A percentile compares a stretch with the other conserved stretches of the same genome.
phyloP scores from a whole-genome alignment of 2,888 invertebrate genomes.

The Plagiodera versicolora region DNA sequence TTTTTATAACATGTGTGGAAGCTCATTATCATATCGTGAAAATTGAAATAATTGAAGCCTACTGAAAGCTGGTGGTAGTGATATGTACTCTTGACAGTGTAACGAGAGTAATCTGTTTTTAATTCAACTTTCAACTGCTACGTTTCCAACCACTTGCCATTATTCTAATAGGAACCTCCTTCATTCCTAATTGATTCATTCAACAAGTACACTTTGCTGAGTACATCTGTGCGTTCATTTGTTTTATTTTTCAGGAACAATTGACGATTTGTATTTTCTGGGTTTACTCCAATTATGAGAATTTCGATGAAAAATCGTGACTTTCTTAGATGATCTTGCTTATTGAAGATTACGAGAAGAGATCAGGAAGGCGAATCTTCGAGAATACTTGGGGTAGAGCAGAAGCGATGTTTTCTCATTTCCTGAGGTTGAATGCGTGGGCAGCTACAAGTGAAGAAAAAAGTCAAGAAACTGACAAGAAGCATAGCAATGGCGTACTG shows the following conservation, averaged over 20 bases:
- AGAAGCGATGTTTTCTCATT: conserved; percentile 26
- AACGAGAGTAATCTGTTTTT: neutral
- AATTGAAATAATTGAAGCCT: neutral
- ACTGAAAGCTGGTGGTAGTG: neutral
- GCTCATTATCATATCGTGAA: too few relatives aligned
- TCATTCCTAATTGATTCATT: too few relatives aligned
- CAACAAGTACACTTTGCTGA: too few relatives aligned
- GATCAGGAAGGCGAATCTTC: neutral
- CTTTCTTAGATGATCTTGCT: too few relatives aligned
- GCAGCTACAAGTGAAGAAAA: conserved; percentile 40
- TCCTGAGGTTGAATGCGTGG: conserved; percentile 29
- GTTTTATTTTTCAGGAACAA: too few relatives aligned
- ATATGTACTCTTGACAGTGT: neutral
- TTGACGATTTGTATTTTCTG: too few relatives aligned
- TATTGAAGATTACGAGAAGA: too few relatives aligned
- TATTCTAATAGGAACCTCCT: neutral
- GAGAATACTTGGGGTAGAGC: conserved; percentile 14
- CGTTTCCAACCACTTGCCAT: neutral
- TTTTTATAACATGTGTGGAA: too few relatives aligned
- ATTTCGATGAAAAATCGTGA: too few relatives aligned
- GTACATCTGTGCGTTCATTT: too few relatives aligned
- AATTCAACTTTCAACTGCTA: neutral
- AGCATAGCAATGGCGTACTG: conserved; percentile 27
- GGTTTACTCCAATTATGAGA: too few relatives aligned
- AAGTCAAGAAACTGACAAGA: conserved; percentile 44